Conservation (phyloP, 2,797 vertebrate genomes). For the Anabacerthia variegaticeps region DNA sequence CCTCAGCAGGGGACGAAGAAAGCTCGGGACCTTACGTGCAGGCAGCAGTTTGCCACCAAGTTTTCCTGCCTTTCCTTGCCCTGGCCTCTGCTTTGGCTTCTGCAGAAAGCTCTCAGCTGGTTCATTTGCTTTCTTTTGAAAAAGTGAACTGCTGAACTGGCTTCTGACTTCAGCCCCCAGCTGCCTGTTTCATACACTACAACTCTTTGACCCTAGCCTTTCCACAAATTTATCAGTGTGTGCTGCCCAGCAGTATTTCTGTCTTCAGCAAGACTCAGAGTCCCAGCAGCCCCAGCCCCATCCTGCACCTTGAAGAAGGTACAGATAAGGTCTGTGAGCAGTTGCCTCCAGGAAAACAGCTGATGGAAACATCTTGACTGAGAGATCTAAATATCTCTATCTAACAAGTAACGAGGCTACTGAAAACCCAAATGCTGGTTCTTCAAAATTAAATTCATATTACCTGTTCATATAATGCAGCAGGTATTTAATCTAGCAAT, state of each 20-base stretch:
- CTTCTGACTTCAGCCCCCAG: background rate
- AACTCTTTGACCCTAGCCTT: background rate
- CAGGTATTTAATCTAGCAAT: background rate
- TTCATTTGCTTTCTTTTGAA: background rate
- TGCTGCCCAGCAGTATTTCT: background rate
- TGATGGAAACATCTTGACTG: background rate
- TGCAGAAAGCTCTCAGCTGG: background rate
- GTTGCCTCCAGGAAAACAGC: background rate
- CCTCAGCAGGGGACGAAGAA: background rate
- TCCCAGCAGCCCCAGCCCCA: background rate
- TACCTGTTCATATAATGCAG: background rate
- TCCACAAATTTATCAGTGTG: background rate
- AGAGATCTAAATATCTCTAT: background rate
- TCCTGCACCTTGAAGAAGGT: fast-evolving
- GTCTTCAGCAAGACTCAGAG: background rate
- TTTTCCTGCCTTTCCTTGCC: background rate
- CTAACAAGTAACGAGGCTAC: background rate
- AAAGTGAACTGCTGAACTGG: background rate
- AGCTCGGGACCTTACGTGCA: background rate
- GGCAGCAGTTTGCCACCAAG: background rate
- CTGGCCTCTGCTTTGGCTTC: background rate
- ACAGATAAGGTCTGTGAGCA: background rate
- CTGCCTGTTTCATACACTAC: background rate
- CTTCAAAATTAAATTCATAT: background rate
- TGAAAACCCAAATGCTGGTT: background rate